Conservation (phyloP, 2,797 vertebrate species). For the Mus minutoides region DNA sequence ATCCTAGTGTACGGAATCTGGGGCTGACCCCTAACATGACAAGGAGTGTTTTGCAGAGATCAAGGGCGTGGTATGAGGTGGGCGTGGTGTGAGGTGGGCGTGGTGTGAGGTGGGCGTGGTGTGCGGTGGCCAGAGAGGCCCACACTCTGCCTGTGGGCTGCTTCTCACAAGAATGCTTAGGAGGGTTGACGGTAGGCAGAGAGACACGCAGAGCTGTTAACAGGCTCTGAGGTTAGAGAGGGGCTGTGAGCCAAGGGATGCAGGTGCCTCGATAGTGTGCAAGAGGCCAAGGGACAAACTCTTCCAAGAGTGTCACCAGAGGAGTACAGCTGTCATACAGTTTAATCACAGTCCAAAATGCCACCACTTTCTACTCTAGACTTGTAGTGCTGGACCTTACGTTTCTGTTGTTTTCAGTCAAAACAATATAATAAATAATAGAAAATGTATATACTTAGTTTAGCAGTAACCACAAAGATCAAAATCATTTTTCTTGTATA, state of each 20-base stretch:
- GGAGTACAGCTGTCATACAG: not conserved
- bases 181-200: rapidly evolving
- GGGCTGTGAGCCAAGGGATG: rapidly evolving
- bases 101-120: not conserved
- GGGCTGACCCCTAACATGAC: too few species aligned
- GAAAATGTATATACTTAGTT: not conserved
- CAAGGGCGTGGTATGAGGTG: not conserved
- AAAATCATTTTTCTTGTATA: not conserved
- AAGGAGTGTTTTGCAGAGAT: not conserved
- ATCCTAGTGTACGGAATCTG: not conserved
- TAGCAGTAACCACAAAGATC: not conserved
- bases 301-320: not conserved
- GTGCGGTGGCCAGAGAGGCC: not conserved
- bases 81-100: not conserved
- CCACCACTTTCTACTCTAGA: too few species aligned
- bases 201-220: rapidly evolving
- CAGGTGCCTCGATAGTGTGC: not conserved
- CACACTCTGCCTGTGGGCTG: too few species aligned
- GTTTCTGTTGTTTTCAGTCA: not conserved
- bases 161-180: not conserved
- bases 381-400: rapidly evolving
- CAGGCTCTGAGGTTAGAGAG: not conserved
- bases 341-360: too few species aligned
- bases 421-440: too few species aligned
- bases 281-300: too few species aligned